phyloP scores from a whole-genome alignment of 1,140 invertebrate genomes.

The Zaprionus nigranus region DNA sequence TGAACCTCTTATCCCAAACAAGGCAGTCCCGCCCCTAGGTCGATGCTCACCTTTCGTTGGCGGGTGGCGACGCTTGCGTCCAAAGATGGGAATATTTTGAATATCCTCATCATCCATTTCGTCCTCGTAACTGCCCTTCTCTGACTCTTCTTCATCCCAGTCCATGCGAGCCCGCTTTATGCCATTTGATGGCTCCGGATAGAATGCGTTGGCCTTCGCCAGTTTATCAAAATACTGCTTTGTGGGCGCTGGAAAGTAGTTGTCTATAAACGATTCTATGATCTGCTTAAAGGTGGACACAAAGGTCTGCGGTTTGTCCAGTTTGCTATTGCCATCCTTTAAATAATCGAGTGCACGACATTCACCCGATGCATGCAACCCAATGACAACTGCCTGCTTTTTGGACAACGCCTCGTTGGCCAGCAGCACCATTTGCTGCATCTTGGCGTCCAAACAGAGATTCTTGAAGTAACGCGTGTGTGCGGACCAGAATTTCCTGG shows the following conservation, averaged over 20 bases:
- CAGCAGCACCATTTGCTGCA: constrained; percentile 92
- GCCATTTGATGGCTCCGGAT: constrained; percentile 52
- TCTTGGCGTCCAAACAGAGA: constrained; percentile 98
- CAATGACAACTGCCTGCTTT: constrained; percentile 99
- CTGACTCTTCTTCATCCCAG: constrained; percentile 52
- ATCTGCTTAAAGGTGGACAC: constrained; percentile 99
- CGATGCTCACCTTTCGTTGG: constrained; percentile 72
- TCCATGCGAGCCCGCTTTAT: constrained; percentile 47
- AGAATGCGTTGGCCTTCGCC: constrained; percentile 66
- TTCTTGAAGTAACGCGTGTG: constrained; percentile 99
- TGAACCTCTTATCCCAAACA: too few relatives aligned
- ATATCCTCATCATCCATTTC: constrained; percentile 86
- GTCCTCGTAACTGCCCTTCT: constrained; percentile 74
- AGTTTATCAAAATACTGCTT: constrained; percentile 90
- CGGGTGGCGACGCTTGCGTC: constrained; percentile 71
- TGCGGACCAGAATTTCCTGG: constrained; percentile 99
- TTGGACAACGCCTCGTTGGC: constrained; percentile 95
- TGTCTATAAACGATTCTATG: constrained; percentile 96
- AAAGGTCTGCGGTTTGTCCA: constrained; percentile 91
- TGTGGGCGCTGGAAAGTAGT: constrained; percentile 98
- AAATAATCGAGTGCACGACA: constrained; percentile 97
- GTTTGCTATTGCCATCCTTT: constrained; percentile 96
- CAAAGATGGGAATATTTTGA: constrained; percentile 87
- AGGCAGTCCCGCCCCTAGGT: too few relatives aligned
- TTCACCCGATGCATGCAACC: constrained; percentile 99